These are phyloP conservation scores for Zosterops lateralis DNA, from an alignment of 2,113 vertebrate species.

Conservation along the genomic window DNA sequence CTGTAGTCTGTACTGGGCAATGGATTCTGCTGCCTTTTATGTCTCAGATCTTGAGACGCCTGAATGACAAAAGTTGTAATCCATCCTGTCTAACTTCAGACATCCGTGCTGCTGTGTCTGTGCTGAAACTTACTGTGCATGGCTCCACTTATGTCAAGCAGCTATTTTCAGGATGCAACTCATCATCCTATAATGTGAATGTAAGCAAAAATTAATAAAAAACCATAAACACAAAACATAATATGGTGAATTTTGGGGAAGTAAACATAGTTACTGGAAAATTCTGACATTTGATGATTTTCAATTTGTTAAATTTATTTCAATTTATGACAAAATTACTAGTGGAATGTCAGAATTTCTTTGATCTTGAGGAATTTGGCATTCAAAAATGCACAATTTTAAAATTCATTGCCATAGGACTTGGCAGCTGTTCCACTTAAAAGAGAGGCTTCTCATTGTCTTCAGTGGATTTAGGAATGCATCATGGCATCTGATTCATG, in stretches of 20 bases:
- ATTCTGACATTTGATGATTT: neutral
- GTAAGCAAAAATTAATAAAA: neutral
- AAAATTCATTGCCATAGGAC: neutral
- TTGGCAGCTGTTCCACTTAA: neutral
- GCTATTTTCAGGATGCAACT: neutral
- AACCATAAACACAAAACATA: neutral
- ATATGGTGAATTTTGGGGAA: neutral
- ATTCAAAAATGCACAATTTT: neutral
- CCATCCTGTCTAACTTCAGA: neutral
- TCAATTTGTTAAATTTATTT: neutral
- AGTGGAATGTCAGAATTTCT: neutral
- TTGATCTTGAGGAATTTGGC: neutral
- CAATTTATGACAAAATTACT: neutral
- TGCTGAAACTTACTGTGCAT: neutral
- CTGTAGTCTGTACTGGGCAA: neutral
- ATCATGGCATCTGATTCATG: neutral
- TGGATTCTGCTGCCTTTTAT: neutral
- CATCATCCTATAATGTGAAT: neutral
- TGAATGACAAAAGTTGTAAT: neutral
- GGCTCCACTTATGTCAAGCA: neutral
- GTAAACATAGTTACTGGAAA: neutral
- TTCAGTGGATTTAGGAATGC: neutral
- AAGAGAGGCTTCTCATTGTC: neutral
- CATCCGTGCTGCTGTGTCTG: neutral
- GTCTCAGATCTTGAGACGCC: neutral